These are phyloP conservation scores for Paedocypris sp. DNA, from an alignment of 2,113 vertebrate species.

Conservation along the genomic window DNA sequence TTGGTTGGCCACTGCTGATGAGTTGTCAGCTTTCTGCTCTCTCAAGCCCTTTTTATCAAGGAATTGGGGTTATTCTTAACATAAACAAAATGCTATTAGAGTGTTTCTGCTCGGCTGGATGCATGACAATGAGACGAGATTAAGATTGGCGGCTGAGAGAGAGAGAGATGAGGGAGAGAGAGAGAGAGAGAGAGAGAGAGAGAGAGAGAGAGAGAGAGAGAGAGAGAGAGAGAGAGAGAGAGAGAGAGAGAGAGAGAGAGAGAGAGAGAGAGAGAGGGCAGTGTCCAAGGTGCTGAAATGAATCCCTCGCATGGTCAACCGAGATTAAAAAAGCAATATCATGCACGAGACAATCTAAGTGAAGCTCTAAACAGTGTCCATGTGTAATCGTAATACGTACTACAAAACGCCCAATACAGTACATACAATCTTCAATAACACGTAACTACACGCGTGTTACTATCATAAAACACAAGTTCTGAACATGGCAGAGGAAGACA, in stretches of 20 bases:
- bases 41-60: too few species aligned
- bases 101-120: neutral
- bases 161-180: too few species aligned
- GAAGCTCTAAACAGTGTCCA: too few species aligned
- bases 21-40: too few species aligned
- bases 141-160: too few species aligned
- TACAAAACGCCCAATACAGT: neutral
- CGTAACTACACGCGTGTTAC: too few species aligned
- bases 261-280: slow-evolving; percentile 25
- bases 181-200: slow-evolving; percentile 11
- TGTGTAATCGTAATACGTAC: neutral
- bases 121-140: neutral
- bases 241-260: neutral
- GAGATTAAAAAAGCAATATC: neutral
- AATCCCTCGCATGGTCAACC: neutral
- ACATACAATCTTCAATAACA: too few species aligned
- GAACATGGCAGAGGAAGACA: neutral
- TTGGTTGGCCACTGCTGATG: too few species aligned
- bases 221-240: slow-evolving; percentile 11
- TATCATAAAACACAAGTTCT: too few species aligned
- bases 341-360: neutral
- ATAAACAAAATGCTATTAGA: too few species aligned
- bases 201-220: neutral
- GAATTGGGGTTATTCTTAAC: too few species aligned
- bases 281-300: slow-evolving; percentile 82